phyloP scores from a whole-genome alignment of 2,888 invertebrate genomes.

The Eupeodes luniger region DNA sequence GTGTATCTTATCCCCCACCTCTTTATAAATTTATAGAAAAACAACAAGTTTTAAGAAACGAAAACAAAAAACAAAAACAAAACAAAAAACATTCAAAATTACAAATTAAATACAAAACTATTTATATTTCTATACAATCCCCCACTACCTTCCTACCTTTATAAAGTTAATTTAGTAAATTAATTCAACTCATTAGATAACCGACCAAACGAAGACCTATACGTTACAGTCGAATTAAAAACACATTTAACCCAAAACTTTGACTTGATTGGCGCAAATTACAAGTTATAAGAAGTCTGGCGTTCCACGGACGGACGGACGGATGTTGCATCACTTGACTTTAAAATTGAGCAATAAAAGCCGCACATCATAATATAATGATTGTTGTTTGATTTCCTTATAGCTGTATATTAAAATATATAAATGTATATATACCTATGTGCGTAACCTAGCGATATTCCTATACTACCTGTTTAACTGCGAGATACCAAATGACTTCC shows the following conservation, averaged over 20 bases:
- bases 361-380: conserved; percentile 66
- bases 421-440: background rate
- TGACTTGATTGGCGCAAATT: conserved; percentile 73
- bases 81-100: conserved; percentile 60
- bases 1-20: conserved; percentile 5
- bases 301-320: conserved; percentile 45
- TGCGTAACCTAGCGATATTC: no score
- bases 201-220: conserved; percentile 68
- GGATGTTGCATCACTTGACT: conserved; percentile 74
- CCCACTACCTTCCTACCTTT: background rate
- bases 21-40: background rate
- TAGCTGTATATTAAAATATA: conserved; percentile 34
- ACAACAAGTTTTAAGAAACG: conserved; percentile 5
- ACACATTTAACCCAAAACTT: conserved; percentile 74
- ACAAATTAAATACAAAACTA: conserved; percentile 73
- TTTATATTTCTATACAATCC: background rate
- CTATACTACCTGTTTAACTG: conserved; percentile 25
- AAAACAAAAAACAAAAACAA: conserved; percentile 52
- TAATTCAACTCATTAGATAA: conserved; percentile 75
- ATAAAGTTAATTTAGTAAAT: conserved; percentile 66
- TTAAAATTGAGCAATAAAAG: conserved; percentile 74
- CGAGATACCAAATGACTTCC: conserved; percentile 68
- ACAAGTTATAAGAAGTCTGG: conserved; percentile 54
- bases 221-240: conserved; percentile 74
- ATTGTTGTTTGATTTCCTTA: conserved; percentile 75